Evolutionary conservation across 1,140 invertebrate species (phyloP).

Genomic region (Sycophaga agraensis): DNA sequence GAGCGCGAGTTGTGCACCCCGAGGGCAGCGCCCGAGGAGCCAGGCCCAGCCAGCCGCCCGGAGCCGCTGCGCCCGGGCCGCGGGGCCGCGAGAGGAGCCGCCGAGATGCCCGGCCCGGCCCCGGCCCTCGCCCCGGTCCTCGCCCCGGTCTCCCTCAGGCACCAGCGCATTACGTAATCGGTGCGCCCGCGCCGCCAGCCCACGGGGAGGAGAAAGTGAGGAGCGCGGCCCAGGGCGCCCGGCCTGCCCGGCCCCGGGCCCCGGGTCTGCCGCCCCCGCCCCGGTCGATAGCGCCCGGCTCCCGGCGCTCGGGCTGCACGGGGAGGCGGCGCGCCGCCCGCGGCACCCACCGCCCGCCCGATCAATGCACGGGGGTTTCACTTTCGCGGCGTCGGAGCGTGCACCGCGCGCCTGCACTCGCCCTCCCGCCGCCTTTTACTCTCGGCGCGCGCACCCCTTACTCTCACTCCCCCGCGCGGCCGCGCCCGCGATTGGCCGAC

Average conservation of each 20-base stretch:
- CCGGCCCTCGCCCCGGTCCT: conserved; percentile 21
- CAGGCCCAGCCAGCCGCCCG: neutral
- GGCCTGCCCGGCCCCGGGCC: neutral
- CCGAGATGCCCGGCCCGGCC: conserved; percentile 28
- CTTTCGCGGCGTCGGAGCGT: conserved; percentile 41
- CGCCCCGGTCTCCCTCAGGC: conserved; percentile 46
- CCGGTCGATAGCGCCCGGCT: neutral
- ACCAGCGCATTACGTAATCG: conserved; percentile 51
- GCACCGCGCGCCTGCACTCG: neutral
- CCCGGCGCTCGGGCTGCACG: conserved; percentile 13
- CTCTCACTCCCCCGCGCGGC: neutral
- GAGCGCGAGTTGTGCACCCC: neutral
- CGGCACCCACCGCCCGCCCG: conserved; percentile 32
- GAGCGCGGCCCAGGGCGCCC: conserved; percentile 11
- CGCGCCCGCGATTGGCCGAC: too few relatives aligned
- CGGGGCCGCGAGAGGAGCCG: conserved; percentile 33
- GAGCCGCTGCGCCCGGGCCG: neutral
- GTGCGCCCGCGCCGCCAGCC: neutral
- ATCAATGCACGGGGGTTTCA: conserved; percentile 60
- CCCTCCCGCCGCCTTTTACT: neutral
- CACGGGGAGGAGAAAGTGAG: neutral
- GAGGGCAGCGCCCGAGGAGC: conserved; percentile 1
- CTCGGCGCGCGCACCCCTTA: neutral
- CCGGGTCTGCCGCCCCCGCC: neutral
- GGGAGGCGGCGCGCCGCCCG: neutral